These are phyloP conservation scores for Hyles lineata DNA, from an alignment of 2,888 invertebrate species.

Conservation along the genomic window DNA sequence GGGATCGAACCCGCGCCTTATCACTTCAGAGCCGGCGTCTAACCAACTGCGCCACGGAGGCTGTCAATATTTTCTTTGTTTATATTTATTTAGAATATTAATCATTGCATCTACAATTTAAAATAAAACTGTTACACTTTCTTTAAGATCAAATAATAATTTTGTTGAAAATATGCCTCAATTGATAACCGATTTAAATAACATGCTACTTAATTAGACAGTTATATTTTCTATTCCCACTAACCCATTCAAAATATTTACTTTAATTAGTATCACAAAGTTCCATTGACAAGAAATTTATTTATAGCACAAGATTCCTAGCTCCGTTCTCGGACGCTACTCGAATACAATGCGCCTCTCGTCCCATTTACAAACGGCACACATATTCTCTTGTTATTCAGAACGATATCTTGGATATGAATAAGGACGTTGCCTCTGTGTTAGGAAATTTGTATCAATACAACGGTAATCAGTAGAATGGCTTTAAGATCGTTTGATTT, in stretches of 20 bases:
- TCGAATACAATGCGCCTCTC: conserved; percentile 50
- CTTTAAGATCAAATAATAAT: no score
- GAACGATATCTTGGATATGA: conserved; percentile 41
- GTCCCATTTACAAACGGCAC: conserved; percentile 48
- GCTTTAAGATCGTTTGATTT: not conserved
- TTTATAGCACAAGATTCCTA: conserved; percentile 23
- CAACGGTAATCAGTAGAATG: not conserved
- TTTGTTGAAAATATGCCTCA: no score
- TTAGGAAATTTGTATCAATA: not conserved
- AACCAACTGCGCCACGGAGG: no score
- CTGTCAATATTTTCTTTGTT: no score
- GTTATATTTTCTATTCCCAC: no score
- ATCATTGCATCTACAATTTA: no score
- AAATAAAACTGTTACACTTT: no score
- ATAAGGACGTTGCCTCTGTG: not conserved
- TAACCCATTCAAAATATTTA: not conserved
- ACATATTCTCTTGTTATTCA: conserved; percentile 54
- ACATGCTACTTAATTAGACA: no score
- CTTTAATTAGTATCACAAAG: not conserved
- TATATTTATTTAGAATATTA: no score
- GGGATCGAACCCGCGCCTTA: no score
- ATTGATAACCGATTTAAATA: no score
- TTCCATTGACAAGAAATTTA: not conserved
- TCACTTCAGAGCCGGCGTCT: no score
- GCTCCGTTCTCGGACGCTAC: conserved; percentile 34